Evolutionary conservation across 2,113 vertebrate genomes (phyloP).

Genomic region (Delphinapterus leucas): DNA sequence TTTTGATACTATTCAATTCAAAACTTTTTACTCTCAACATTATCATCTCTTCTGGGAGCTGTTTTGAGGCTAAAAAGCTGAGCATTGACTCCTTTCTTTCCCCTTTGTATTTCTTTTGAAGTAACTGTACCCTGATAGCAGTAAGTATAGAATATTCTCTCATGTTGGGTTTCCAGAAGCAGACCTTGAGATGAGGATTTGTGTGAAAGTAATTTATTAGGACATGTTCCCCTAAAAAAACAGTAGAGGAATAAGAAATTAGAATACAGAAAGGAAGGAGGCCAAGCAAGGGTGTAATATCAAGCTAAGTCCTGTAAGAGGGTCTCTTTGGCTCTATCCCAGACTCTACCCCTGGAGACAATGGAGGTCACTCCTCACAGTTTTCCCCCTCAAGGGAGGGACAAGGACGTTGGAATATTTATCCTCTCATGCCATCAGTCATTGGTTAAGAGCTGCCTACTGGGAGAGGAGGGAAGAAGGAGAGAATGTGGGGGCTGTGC

Average conservation of each 20-base stretch:
- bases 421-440: not conserved
- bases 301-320: not conserved
- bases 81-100: not conserved
- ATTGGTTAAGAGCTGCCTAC: not conserved
- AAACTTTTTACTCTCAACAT: not conserved
- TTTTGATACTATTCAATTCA: not conserved
- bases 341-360: not conserved
- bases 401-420: not conserved
- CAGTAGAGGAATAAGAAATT: not conserved
- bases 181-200: not conserved
- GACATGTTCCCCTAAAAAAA: not conserved
- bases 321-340: not conserved
- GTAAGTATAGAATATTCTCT: not conserved
- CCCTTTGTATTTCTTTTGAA: conserved; percentile 2
- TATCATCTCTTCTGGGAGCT: not conserved
- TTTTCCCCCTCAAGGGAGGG: not conserved
- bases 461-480: not conserved
- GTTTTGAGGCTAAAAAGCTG: not conserved
- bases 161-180: not conserved
- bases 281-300: not conserved
- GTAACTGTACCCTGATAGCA: not conserved
- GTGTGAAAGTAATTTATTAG: not conserved
- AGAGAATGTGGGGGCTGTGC: not conserved
- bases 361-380: not conserved
- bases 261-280: not conserved